phyloP scores from a whole-genome alignment of 64 coral and sea anemone species.

The Actinia equina region DNA sequence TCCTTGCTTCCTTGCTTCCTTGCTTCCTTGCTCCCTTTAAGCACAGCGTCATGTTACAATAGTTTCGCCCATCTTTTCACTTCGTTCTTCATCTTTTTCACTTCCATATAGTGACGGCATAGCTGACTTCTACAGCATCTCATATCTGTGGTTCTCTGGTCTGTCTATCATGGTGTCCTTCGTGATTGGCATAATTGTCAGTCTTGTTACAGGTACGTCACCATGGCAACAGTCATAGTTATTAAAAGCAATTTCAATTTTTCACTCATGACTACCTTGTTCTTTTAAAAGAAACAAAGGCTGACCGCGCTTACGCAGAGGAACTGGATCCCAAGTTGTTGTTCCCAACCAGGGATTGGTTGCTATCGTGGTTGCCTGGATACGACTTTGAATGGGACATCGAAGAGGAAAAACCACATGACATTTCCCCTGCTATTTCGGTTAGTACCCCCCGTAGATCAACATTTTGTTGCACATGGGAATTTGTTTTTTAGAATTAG shows the following conservation, averaged over 20 bases:
- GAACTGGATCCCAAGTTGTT: constrained; percentile 70
- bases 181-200: constrained; percentile 50
- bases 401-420: constrained; percentile 48
- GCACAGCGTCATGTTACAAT: background rate
- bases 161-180: constrained; percentile 54
- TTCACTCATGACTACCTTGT: background rate
- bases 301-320: constrained; percentile 35
- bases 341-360: constrained; percentile 70
- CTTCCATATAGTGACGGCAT: constrained; percentile 21
- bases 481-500: too few relatives aligned
- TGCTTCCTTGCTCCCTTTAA: too few relatives aligned
- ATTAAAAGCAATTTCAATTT: background rate
- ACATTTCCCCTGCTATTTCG: constrained; percentile 4
- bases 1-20: background rate
- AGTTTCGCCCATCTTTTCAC: background rate
- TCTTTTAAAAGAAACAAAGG: constrained; percentile 53
- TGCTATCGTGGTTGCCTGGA: constrained; percentile 57
- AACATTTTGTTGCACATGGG: too few relatives aligned
- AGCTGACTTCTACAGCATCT: constrained; percentile 83
- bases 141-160: constrained; percentile 75
- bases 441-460: constrained; percentile 27
- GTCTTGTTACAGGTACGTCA: constrained; percentile 59
- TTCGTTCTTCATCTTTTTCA: background rate
- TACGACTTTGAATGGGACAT: constrained; percentile 80
- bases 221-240: background rate